These are phyloP conservation scores for Rhipidura dahli DNA, from an alignment of 2,113 vertebrate species.

Conservation along the genomic window DNA sequence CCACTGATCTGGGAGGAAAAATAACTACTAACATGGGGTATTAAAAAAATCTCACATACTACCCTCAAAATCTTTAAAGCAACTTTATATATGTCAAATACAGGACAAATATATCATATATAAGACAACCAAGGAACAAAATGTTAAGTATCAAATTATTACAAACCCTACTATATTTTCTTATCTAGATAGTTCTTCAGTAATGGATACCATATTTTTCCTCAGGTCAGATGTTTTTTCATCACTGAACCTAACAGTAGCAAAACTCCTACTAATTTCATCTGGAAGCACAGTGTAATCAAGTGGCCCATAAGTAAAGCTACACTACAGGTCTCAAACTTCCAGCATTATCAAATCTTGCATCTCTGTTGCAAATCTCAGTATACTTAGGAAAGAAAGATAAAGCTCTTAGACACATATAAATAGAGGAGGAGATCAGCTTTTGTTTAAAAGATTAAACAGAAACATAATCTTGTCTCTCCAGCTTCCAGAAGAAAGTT, in stretches of 20 bases:
- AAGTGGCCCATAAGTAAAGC: background rate
- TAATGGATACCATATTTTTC: background rate
- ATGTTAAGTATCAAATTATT: background rate
- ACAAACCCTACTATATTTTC: background rate
- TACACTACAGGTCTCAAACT: background rate
- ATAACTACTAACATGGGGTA: background rate
- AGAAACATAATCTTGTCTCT: background rate
- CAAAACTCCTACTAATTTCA: background rate
- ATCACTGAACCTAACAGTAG: background rate
- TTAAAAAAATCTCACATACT: background rate
- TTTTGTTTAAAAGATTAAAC: background rate
- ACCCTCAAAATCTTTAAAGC: background rate
- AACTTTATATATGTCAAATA: background rate
- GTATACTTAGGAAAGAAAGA: background rate
- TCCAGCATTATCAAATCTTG: background rate
- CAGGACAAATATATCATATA: background rate
- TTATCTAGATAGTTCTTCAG: background rate
- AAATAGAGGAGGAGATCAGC: background rate
- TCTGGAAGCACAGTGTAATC: background rate
- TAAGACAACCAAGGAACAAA: background rate
- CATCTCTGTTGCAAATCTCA: background rate
- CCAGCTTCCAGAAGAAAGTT: background rate
- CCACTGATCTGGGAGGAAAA: background rate
- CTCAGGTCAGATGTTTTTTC: background rate
- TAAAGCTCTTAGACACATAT: background rate